These are phyloP conservation scores for Eutrigla gurnardus DNA, from an alignment of 2,797 vertebrate species.

Conservation along the genomic window DNA sequence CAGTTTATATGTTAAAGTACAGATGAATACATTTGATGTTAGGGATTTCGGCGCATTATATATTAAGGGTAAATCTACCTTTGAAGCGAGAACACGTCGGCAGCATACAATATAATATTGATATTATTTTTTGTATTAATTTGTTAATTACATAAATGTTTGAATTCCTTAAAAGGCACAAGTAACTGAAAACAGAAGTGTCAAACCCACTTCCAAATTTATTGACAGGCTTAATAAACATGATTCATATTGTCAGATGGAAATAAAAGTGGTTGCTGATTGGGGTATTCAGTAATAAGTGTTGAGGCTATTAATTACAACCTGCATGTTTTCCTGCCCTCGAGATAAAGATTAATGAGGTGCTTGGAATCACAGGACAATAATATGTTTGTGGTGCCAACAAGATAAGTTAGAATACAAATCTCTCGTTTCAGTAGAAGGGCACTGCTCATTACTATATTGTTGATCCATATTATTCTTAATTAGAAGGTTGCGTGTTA, in stretches of 20 bases:
- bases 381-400: conserved; percentile 7
- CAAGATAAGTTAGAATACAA: neutral
- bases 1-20: too few species aligned
- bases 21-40: too few species aligned
- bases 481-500: neutral
- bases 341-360: neutral
- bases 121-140: too few species aligned
- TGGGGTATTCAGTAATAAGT: neutral
- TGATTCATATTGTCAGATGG: neutral
- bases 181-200: neutral
- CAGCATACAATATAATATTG: too few species aligned
- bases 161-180: neutral
- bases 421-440: neutral
- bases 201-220: neutral
- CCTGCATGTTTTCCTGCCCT: neutral
- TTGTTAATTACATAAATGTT: too few species aligned
- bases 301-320: neutral
- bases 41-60: too few species aligned
- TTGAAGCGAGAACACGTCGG: neutral
- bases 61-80: neutral
- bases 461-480: neutral
- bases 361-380: neutral
- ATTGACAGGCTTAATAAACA: neutral
- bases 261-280: neutral
- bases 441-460: neutral